Conservation (phyloP, 1,140 invertebrate species). For the Rhysida immarginata region DNA sequence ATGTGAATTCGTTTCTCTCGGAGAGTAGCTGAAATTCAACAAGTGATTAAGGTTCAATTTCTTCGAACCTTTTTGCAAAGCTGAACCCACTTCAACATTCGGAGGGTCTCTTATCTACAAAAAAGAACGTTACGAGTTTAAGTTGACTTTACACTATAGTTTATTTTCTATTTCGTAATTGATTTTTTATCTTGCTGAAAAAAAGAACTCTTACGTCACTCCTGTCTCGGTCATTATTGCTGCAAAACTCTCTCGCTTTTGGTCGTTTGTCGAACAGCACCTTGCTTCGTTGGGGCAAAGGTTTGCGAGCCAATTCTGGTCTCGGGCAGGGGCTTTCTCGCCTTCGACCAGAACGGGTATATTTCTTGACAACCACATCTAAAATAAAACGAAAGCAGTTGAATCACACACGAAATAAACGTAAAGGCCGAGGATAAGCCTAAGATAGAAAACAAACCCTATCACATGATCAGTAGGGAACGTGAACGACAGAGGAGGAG, state of each 20-base stretch:
- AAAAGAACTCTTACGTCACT: conserved; percentile 22
- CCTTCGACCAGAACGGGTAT: conserved; percentile 44
- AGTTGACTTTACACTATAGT: too few species aligned
- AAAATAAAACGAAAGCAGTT: conserved; percentile 16
- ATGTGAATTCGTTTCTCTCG: conserved; percentile 34
- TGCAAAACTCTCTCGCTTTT: conserved; percentile 38
- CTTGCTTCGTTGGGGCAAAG: conserved; percentile 40
- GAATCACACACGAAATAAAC: too few species aligned
- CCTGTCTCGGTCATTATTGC: conserved; percentile 28
- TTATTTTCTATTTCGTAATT: too few species aligned
- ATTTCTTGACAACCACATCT: conserved; percentile 42
- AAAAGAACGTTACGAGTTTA: conserved; percentile 15
- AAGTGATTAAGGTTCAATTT: conserved; percentile 85
- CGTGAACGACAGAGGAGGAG: not conserved
- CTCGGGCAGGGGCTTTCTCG: conserved; percentile 40
- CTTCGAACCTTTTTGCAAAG: conserved; percentile 63
- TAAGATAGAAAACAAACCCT: not conserved
- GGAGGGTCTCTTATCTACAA: conserved; percentile 32
- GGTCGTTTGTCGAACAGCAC: conserved; percentile 58
- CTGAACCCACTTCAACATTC: conserved; percentile 61
- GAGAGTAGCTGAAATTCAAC: conserved; percentile 54
- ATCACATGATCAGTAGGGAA: not conserved
- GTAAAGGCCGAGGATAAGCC: too few species aligned
- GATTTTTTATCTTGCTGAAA: too few species aligned
- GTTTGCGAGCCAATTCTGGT: conserved; percentile 42